phyloP scores from a whole-genome alignment of 2,888 invertebrate genomes.

The Scaptomyza flava region DNA sequence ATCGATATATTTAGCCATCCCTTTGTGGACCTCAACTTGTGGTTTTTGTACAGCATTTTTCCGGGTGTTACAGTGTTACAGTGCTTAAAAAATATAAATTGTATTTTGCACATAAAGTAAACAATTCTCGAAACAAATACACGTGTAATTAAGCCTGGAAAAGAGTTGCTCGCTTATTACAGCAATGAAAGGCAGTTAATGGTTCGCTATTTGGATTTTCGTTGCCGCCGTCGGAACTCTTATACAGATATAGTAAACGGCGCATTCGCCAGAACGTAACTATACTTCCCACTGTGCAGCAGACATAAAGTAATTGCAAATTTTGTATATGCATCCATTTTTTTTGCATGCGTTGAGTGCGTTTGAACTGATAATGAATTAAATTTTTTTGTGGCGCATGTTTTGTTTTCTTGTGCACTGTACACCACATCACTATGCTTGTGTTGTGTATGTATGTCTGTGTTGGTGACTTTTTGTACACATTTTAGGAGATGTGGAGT shows the following conservation, averaged over 20 bases:
- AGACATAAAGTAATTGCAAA: conserved; percentile 56
- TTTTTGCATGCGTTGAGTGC: conserved; percentile 2
- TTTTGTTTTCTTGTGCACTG: conserved; percentile 79
- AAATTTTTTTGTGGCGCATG: conserved; percentile 66
- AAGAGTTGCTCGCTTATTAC: conserved; percentile 20
- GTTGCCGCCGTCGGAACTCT: conserved; percentile 58
- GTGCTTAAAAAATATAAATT: conserved; percentile 68
- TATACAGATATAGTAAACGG: conserved; percentile 58
- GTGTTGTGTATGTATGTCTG: conserved; percentile 51
- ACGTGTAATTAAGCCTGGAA: conserved; percentile 28
- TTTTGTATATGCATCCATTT: conserved; percentile 19
- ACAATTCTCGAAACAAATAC: conserved; percentile 34
- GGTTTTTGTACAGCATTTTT: conserved; percentile 73
- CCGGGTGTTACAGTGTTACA: conserved; percentile 71
- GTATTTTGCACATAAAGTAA: conserved; percentile 57
- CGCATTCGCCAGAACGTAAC: conserved; percentile 49
- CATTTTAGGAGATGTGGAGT: conserved; percentile 70
- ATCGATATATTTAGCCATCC: conserved; percentile 54
- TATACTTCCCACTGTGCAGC: conserved; percentile 54
- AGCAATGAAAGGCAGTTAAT: conserved; percentile 69
- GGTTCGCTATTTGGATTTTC: conserved; percentile 53
- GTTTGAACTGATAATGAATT: neutral
- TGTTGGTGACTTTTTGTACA: conserved; percentile 66
- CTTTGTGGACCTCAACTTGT: conserved; percentile 61
- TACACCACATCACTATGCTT: conserved; percentile 66